Conservation (phyloP, 2,113 vertebrate species). For the Bubalus kerabau region DNA sequence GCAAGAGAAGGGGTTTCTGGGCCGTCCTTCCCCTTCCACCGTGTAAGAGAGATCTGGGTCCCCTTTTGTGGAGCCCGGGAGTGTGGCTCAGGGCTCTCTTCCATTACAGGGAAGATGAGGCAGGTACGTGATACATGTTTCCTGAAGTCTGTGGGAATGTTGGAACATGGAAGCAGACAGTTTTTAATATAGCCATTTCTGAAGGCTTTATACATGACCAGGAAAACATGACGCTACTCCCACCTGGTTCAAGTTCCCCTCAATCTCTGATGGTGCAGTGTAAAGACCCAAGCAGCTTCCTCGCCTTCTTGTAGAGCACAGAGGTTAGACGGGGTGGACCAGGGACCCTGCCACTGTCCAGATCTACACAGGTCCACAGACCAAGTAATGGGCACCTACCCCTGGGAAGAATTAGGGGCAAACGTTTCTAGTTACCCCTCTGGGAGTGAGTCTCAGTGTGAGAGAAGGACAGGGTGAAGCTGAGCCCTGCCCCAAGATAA, state of each 20-base stretch:
- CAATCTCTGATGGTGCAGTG: fast-evolving
- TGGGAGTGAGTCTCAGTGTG: not conserved
- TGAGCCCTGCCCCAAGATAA: not conserved
- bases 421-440: not conserved
- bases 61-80: not conserved
- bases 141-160: not conserved
- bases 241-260: not conserved
- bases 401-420: not conserved
- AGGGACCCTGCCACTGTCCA: not conserved
- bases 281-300: not conserved
- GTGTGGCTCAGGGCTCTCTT: not conserved
- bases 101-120: too few species aligned
- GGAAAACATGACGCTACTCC: not conserved
- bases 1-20: not conserved
- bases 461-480: not conserved
- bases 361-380: not conserved
- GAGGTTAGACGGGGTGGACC: not conserved
- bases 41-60: not conserved
- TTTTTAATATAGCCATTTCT: not conserved
- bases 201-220: not conserved
- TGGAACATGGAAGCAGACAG: not conserved
- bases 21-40: not conserved
- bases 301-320: not conserved
- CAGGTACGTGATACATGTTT: too few species aligned
- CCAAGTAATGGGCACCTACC: not conserved